Evolutionary conservation across 2,888 invertebrate species (phyloP), one percentile per base, ranked within the genome.

Genomic region (Sarcophaga rosellei): DNA sequence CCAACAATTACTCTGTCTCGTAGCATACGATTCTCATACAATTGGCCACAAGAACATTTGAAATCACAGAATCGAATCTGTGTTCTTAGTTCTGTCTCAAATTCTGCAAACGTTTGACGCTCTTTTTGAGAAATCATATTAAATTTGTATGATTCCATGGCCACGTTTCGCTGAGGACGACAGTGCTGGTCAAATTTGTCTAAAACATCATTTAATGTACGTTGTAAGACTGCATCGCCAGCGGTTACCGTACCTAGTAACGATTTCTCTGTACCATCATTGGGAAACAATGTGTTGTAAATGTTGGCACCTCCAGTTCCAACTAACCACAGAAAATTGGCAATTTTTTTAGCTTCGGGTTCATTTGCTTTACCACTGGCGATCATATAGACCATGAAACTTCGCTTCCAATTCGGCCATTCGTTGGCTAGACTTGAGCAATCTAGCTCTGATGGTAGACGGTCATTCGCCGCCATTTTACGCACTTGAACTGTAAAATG

Each of bases 221-320:
- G 25, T 25, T 25, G 25, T 5, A 25, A 25, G 25, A 25, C 25
- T 25, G 25, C 4, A 25, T 25, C 25, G 25, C 25, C 25, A 25
- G 25, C 4, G 25, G 25, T 25, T 25, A 25, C 4, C 0, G 35
- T 76, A 62, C 82, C 77, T 11, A 85, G 68, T 45, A 85, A 61
- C 1, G 47, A 23, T 21, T 79, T 53, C 75, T 74, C 15, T 63
- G 85, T 69, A 10, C 85, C 87, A 74, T 88, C 81, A 72, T 84
- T 88, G 15, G 85, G 86, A 79, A 79, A 88, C 45, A 88, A 69
- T 10, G 84, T 79, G 72, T 86, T 86, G 59, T 86, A 87, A 68
- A 87, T 84, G n/a, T 85, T 78, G 6, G 70, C 70, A 59, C 75
- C 86, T 35, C 72, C 59, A 44, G 62, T 44, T 23, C 76, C 86